These are phyloP conservation scores for Peromyscus polionotus DNA, from an alignment of 2,113 vertebrate species.

Conservation along the genomic window DNA sequence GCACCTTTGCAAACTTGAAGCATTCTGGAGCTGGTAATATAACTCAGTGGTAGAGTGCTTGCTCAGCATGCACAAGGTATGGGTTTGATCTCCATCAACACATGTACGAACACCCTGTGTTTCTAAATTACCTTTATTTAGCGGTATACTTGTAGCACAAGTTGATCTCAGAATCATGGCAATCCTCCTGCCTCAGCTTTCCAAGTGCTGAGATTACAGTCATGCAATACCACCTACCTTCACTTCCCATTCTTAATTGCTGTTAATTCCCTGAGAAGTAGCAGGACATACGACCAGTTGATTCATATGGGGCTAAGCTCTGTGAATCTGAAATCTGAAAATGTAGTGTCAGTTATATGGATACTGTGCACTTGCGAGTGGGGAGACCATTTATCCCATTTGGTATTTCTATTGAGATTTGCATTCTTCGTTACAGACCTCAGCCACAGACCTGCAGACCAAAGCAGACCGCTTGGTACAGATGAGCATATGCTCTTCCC, in stretches of 20 bases:
- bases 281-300: too few relatives aligned
- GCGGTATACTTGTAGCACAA: background rate
- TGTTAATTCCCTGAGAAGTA: background rate
- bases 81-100: background rate
- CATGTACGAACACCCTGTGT: background rate
- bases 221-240: background rate
- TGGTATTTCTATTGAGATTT: background rate
- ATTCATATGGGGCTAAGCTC: background rate
- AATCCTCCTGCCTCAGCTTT: background rate
- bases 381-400: background rate
- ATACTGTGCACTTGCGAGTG: background rate
- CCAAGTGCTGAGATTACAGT: background rate
- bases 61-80: too few relatives aligned
- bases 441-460: slow-evolving; percentile 96
- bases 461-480: slow-evolving; percentile 96
- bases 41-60: background rate
- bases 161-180: background rate
- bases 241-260: background rate
- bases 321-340: background rate
- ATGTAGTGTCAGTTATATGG: background rate
- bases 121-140: background rate
- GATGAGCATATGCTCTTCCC: slow-evolving; percentile 95
- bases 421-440: slow-evolving; percentile 85
- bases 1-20: background rate
- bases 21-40: too few relatives aligned